phyloP scores from a whole-genome alignment of 2,888 invertebrate genomes.

The Rhagium mordax region DNA sequence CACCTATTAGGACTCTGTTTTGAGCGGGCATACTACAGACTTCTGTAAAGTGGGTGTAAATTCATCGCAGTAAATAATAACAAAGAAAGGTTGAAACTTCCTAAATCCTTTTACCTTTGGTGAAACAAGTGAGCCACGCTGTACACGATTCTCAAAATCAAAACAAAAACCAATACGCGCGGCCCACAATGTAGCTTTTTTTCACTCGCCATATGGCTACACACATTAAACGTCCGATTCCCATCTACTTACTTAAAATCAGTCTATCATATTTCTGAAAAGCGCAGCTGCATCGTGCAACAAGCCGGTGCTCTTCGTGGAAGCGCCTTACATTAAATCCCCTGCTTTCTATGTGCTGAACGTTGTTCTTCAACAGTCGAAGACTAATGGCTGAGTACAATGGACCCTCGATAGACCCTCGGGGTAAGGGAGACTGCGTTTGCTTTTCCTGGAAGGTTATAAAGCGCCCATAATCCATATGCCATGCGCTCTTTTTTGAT shows the following conservation, averaged over 20 bases:
- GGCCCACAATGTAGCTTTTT: neutral
- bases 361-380: neutral
- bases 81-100: too few species aligned
- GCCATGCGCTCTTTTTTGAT: slow-evolving; percentile 2
- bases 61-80: too few species aligned
- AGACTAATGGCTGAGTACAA: neutral
- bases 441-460: slow-evolving; percentile 14
- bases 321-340: slow-evolving; percentile 10
- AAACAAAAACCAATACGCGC: slow-evolving; percentile 6
- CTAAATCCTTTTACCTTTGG: too few species aligned
- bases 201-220: slow-evolving; percentile 1
- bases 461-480: slow-evolving; percentile 8
- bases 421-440: slow-evolving; percentile 4
- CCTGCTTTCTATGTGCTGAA: slow-evolving; percentile 9
- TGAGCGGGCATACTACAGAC: too few species aligned
- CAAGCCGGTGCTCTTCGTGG: slow-evolving; percentile 8
- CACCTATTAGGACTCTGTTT: too few species aligned
- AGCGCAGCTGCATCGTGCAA: slow-evolving; percentile 11
- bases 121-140: too few species aligned
- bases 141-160: neutral
- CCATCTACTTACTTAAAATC: slow-evolving; percentile 8
- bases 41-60: too few species aligned
- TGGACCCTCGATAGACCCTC: slow-evolving; percentile 10
- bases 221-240: neutral
- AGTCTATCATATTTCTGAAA: slow-evolving; percentile 20